Evolutionary conservation across 2,888 invertebrate species (phyloP).

Genomic region (Danaus chrysippus): DNA sequence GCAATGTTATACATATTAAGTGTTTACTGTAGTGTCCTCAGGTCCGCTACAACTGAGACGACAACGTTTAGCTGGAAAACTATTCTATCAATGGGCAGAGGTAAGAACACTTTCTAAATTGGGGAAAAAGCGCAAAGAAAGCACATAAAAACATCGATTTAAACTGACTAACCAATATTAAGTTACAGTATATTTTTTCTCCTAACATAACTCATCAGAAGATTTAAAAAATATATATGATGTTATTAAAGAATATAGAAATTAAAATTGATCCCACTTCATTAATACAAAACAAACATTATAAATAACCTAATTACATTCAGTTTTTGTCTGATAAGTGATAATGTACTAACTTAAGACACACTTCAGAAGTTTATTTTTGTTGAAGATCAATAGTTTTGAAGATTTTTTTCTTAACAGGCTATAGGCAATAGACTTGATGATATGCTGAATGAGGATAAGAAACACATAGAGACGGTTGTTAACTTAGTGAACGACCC

Average conservation of each 20-base stretch:
- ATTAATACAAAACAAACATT: too few species aligned
- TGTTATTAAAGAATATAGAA: too few species aligned
- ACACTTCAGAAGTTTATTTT: too few species aligned
- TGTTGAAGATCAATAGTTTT: too few species aligned
- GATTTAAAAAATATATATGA: too few species aligned
- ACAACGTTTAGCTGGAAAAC: conserved; percentile 92
- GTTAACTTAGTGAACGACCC: conserved; percentile 85
- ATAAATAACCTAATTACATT: too few species aligned
- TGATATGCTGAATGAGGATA: conserved; percentile 92
- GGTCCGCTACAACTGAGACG: conserved; percentile 61
- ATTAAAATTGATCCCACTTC: too few species aligned
- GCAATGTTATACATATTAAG: conserved; percentile 14
- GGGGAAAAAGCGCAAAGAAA: neutral
- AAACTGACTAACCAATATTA: neutral
- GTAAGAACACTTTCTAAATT: conserved; percentile 57
- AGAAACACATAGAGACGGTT: conserved; percentile 83
- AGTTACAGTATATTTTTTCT: too few species aligned
- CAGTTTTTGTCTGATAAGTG: too few species aligned
- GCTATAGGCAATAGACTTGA: conserved; percentile 93
- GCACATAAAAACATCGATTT: neutral
- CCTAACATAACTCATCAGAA: too few species aligned
- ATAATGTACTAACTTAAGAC: too few species aligned
- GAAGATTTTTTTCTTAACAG: conserved; percentile 38
- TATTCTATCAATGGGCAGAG: conserved; percentile 99
- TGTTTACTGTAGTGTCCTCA: conserved; percentile 50